Evolutionary conservation across 2,888 invertebrate species (phyloP).

Genomic region (Nomada goodeniana): DNA sequence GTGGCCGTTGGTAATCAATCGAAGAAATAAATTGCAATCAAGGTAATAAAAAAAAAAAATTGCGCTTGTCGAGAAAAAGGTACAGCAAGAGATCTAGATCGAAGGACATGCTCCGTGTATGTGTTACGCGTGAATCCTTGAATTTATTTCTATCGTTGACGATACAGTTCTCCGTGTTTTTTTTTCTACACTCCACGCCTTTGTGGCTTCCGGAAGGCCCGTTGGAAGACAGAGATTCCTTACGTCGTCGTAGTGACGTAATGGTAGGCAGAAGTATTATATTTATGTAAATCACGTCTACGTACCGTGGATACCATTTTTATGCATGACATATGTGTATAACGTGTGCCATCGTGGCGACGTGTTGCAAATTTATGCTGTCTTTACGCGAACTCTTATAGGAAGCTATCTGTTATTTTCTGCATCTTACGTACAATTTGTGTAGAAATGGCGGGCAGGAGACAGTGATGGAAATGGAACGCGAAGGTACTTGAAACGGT

Average conservation of each 20-base stretch:
- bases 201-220: conserved; percentile 28
- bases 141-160: conserved; percentile 47
- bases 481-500: conserved; percentile 12
- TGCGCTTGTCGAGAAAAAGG: neutral
- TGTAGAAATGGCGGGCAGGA: conserved; percentile 8
- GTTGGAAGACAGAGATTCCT: conserved; percentile 29
- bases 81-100: neutral
- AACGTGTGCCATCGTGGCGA: conserved; percentile 39
- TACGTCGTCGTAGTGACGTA: conserved; percentile 36
- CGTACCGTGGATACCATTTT: conserved; percentile 51
- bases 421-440: conserved; percentile 37
- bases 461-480: conserved; percentile 36
- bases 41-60: neutral
- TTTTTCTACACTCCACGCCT: conserved; percentile 2
- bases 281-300: conserved; percentile 52
- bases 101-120: conserved; percentile 11
- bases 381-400: conserved; percentile 43
- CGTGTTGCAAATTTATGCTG: conserved; percentile 37
- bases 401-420: conserved; percentile 35
- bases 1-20: neutral
- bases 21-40: neutral
- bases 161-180: conserved; percentile 25
- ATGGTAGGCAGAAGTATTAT: conserved; percentile 40
- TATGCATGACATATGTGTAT: conserved; percentile 38
- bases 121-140: conserved; percentile 39